Evolutionary conservation across 1,140 invertebrate species (phyloP), one percentile per base, ranked within the genome.

Genomic region (Cryptotermes secundus): DNA sequence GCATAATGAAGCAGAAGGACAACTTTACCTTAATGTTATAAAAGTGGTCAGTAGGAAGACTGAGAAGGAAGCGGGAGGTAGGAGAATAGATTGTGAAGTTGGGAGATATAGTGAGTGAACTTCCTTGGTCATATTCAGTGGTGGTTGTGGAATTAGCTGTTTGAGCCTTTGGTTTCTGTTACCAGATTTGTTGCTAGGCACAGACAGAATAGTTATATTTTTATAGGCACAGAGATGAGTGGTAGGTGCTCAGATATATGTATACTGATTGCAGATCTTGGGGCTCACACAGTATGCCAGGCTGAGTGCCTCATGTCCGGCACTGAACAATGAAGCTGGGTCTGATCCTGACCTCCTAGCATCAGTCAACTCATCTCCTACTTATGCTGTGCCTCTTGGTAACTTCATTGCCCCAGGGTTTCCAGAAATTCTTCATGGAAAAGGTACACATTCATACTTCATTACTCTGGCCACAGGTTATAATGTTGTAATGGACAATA

Each of bases 301-400:
- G 83, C 90, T 96, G 72, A 96, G 94, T 86, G 93, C 94, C 2
- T 96, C 95, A 2, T 96, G 95, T 88, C 95, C 96, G 4, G 94
- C 95, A 10, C 89, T 96, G 12, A 89, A 90, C 85, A 89, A 89
- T 82, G 90, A 90, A 53, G 88, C 87, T 34, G 88, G 89, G n/a
- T 91, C 90, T 36, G 91, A 92, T 87, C 90, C 90, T 16, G 91
- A 92, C 85, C 86, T 91, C 19, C 86, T 91, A 9, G 88, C 87
- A 34, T 90, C 91, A 14, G 88, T 89, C 12, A 91, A 91, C 84
- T 91, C 91, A 72, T 92, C 91, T 26, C 91, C 91, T 26, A 90
- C 90, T 12, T 90, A 92, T 85, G 90, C 88, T 84, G 89, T 89
- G 31, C 84, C 88, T 24, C 83, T 86, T 35, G 87, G 85, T 4